Conservation (phyloP, 2,797 vertebrate genomes). For the Xenops minutus region DNA sequence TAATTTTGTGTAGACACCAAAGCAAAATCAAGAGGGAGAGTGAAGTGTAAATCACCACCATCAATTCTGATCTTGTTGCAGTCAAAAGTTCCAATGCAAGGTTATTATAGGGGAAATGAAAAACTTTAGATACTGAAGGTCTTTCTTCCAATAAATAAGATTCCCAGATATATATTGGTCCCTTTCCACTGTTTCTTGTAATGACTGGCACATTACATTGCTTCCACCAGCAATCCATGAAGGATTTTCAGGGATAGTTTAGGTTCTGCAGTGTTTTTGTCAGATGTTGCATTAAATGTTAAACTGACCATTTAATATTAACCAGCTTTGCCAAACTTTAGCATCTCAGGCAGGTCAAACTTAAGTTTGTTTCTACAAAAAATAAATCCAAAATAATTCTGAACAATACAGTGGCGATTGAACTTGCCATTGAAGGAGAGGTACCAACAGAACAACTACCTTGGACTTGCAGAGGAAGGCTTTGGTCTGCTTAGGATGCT, state of each 20-base stretch:
- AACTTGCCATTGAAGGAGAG: background rate
- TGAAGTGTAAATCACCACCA: background rate
- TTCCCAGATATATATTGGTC: background rate
- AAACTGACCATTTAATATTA: background rate
- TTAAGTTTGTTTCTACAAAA: background rate
- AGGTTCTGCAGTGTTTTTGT: background rate
- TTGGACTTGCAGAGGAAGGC: background rate
- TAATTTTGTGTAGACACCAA: background rate
- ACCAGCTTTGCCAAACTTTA: background rate
- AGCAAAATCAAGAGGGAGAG: background rate
- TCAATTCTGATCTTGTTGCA: conserved; percentile 8
- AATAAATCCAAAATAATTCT: background rate
- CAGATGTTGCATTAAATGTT: background rate
- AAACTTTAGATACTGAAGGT: background rate
- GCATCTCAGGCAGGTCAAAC: background rate
- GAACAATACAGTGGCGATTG: background rate
- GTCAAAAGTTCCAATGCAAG: conserved; percentile 7
- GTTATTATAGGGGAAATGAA: background rate
- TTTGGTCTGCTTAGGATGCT: background rate
- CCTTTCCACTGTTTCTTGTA: background rate
- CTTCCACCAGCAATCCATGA: background rate
- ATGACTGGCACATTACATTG: background rate
- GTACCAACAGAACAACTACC: background rate
- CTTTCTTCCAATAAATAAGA: background rate
- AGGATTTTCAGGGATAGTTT: background rate